Base-by-base conservation (phyloP, 1,140 invertebrate species). In the Scylla paramamosain region DNA sequence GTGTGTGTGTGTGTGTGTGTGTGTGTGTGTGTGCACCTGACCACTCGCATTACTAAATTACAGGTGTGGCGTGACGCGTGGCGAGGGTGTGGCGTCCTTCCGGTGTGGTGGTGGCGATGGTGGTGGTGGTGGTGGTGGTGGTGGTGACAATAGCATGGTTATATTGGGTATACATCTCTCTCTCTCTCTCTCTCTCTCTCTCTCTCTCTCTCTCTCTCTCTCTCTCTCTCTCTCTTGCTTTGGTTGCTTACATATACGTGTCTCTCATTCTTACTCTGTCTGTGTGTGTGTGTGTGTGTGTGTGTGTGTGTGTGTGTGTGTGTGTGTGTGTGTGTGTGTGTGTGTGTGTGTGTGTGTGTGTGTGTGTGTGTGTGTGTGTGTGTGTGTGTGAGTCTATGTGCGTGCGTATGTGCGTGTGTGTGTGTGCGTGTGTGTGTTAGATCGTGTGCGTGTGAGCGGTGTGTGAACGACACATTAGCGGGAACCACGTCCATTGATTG, bases 1-100 rank as follows among this genome's bases (percentile, higher is more conserved):
- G 46, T 77, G 59, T 91, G 31, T 91, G 31, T 91, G 59, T 91
- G 59, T 91, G 59, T 91, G 59, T 91, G 59, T 91, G 59, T 91
- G 59, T 91, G 59, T 91, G 59, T 91, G 59, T 28, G 46, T 91
- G 20, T 91, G 67, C 20, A n/a, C 25, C 20, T 77, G 67, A n/a
- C 67, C 67, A 59, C 52, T 59, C 52, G 52, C 52, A 89, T 89
- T 46, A 46, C 25, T 89, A 89, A 46, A 89, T 89, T 77, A 77
- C 67, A n/a, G 67, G 67, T 77, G 20, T n/a, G 67, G 67, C n/a
- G 67, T 77, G 67, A n/a, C 67, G 67, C 67, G 67, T 77, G 67
- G 20, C 67, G 20, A 77, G 67, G 67, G 67, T 77, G 67, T 77
- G 67, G 67, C 67, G 67, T 77, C 67, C 67, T 77, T 77, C 67